Percentiles rank a stretch among this genome's conserved stretches.
These are phyloP conservation scores for Thecocarcelia acutangulata DNA, from an alignment of 2,888 invertebrate genomes.

Conservation along the genomic window DNA sequence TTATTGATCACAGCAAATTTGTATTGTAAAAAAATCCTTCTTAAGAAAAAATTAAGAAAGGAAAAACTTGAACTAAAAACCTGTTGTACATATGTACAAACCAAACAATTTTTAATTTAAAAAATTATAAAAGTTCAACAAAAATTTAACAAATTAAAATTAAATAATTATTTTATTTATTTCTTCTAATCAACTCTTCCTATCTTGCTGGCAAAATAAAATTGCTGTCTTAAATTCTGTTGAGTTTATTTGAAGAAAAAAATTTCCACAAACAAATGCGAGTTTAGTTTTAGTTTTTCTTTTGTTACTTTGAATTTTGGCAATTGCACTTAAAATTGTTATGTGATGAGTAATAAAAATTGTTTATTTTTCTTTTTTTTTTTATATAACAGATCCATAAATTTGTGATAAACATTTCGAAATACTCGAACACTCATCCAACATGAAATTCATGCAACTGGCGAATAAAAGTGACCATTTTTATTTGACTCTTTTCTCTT, in stretches of 20 bases:
- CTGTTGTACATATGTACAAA: too few species aligned
- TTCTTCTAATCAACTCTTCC: too few species aligned
- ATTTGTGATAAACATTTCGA: constrained; percentile 39
- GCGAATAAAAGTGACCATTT: constrained; percentile 62
- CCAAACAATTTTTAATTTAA: too few species aligned
- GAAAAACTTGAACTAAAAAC: too few species aligned
- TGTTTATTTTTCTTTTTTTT: neutral
- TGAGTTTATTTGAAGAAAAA: neutral
- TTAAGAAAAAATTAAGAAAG: too few species aligned
- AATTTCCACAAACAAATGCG: constrained; percentile 28
- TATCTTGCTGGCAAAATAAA: neutral
- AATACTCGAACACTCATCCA: constrained; percentile 33
- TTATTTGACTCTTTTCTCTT: constrained; percentile 30
- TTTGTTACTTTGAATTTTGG: constrained; percentile 16
- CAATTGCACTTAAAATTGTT: constrained; percentile 27
- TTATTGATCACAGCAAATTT: too few species aligned
- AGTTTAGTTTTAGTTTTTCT: constrained; percentile 16
- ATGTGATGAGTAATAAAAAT: constrained; percentile 55
- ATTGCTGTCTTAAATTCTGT: constrained; percentile 18
- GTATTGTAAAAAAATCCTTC: too few species aligned
- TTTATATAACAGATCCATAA: constrained; percentile 56
- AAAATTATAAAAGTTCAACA: too few species aligned
- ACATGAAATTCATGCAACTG: constrained; percentile 27
- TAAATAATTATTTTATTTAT: too few species aligned
- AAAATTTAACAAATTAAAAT: too few species aligned